Evolutionary conservation across 1,140 invertebrate genomes (phyloP), one percentile per base, ranked within the genome.

Genomic region (Acromyrmex echinatior): DNA sequence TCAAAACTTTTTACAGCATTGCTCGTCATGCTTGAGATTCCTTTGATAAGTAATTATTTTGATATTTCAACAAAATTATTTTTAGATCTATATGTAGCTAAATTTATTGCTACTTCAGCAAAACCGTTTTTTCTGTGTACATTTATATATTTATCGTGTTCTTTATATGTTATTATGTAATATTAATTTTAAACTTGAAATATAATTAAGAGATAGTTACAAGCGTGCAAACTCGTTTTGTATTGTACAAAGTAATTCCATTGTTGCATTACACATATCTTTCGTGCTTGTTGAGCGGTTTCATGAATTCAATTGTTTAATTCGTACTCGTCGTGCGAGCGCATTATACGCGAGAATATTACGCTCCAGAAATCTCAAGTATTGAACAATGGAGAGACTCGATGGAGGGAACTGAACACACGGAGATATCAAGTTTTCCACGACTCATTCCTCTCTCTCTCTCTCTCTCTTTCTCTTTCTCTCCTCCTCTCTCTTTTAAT

Each of bases 331-430:
- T 76, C 80, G 80, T 39, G 51, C 79, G 53, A 58, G 56, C 68
- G 80, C 80, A 74, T 82, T 82, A 82, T 71, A 65, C 28, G 56
- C 80, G 80, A 66, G 80, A 82, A 82, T 84, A 62, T 84, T 74
- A 76, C 80, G 80, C 80, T 76, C 70, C 70, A 76, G 80, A 84
- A 89, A 89, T 70, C 77, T 81, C 82, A 78, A 89, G 73, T 86
- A 89, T 84, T 73, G 53, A 76, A 56, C 73, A 58, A 82, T 49
- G 49, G 45, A 62, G 60, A 62, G 60, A 58, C 31, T 70, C 63
- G 78, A 81, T 56, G 25, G 49, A 28, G 81, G 18, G 56, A 81
- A 63, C 63, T 35, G 21, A 35, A 65, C 73, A 58, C 45, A n/a
- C 39, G 60, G 18, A 62, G 74, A 86, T 86, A 87, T 89, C 77